A percentile compares a stretch with the other conserved stretches of the same genome.
Conservation (phyloP, 2,113 vertebrate species). For the Meriones unguiculatus region DNA sequence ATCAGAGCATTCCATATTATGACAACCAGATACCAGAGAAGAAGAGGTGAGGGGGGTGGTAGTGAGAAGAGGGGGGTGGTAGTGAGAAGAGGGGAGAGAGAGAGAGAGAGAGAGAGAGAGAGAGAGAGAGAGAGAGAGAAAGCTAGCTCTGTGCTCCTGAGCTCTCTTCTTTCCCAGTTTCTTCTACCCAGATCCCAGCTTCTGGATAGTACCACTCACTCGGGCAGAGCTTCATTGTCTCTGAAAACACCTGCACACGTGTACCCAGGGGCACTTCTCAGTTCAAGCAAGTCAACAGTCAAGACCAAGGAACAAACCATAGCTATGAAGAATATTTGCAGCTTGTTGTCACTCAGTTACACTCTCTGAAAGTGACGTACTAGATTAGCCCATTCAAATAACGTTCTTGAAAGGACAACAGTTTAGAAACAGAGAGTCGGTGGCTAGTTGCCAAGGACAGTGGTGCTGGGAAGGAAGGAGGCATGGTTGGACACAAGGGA, state of each 20-base stretch:
- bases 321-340: not conserved
- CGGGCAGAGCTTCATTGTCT: too few species aligned
- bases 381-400: not conserved
- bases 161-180: too few species aligned
- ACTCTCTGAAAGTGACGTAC: not conserved
- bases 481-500: not conserved
- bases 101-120: not conserved
- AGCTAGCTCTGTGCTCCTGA: too few species aligned
- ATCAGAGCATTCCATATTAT: too few species aligned
- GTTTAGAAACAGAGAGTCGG: not conserved
- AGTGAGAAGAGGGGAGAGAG: not conserved
- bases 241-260: too few species aligned
- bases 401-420: not conserved
- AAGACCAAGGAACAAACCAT: not conserved
- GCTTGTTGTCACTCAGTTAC: not conserved
- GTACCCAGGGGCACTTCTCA: too few species aligned
- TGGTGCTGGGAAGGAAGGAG: not conserved
- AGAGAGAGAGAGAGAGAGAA: not conserved
- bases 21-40: not conserved
- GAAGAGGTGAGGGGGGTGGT: not conserved
- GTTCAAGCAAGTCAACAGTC: too few species aligned
- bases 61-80: too few species aligned
- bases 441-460: not conserved
- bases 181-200: too few species aligned
- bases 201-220: too few species aligned